These are phyloP conservation scores for Polyergus mexicanus DNA, from an alignment of 1,140 invertebrate genomes.

Conservation along the genomic window DNA sequence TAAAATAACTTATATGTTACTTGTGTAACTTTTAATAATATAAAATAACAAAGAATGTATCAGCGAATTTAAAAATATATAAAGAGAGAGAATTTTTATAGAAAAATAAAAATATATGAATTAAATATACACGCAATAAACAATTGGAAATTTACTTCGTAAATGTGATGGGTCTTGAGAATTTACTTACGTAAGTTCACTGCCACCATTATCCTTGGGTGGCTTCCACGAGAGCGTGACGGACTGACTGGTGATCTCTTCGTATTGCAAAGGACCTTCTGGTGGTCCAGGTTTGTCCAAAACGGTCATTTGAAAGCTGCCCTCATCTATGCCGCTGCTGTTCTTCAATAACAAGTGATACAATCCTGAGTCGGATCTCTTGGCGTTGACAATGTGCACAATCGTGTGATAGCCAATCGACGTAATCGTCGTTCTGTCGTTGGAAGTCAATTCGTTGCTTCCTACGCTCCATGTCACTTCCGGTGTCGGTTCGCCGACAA, in stretches of 20 bases:
- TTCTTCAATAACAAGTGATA: constrained; percentile 95
- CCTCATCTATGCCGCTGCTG: constrained; percentile 95
- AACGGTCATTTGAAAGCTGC: constrained; percentile 95
- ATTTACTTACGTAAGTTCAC: constrained; percentile 93
- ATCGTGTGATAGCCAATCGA: constrained; percentile 96
- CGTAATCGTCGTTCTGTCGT: constrained; percentile 94
- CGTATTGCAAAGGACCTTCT: constrained; percentile 95
- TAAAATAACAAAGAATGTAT: background rate
- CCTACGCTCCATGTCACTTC: constrained; percentile 95
- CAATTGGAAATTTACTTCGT: background rate
- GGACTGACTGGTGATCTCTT: constrained; percentile 97
- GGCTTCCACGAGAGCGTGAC: constrained; percentile 98
- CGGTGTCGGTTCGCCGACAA: constrained; percentile 95
- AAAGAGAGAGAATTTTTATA: too few relatives aligned
- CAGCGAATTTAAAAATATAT: constrained; percentile 4
- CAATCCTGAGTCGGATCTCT: constrained; percentile 93
- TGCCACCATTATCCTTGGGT: constrained; percentile 97
- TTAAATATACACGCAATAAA: background rate
- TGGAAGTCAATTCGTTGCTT: constrained; percentile 90
- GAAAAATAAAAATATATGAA: background rate
- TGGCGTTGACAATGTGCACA: constrained; percentile 95
- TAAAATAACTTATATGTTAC: constrained; percentile 20
- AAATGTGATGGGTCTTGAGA: background rate
- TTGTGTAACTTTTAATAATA: background rate
- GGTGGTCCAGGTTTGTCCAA: constrained; percentile 95